Conservation (phyloP, 30 jellyfish, hydroid and myxozoan species). For the Cassiopea andromeda region DNA sequence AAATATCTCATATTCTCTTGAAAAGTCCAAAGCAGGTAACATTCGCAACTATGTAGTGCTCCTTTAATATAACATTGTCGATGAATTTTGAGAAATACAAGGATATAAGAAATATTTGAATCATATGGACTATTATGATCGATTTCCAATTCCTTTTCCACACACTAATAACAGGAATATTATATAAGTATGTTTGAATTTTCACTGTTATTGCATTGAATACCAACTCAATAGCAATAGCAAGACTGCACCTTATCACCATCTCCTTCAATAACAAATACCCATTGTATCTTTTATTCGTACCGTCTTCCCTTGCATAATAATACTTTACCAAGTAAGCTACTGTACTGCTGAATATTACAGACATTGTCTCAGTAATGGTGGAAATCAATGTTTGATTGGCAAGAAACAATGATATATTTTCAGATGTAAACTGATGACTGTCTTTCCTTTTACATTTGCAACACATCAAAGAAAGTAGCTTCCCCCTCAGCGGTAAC, state of each 20-base stretch:
- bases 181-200: slow-evolving; percentile 8
- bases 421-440: background rate
- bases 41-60: background rate
- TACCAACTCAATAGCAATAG: slow-evolving; percentile 3
- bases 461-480: background rate
- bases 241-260: slow-evolving; percentile 4
- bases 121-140: background rate
- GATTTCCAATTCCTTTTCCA: slow-evolving; percentile 25
- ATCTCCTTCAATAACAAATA: background rate
- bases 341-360: slow-evolving; percentile 4
- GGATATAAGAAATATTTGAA: background rate
- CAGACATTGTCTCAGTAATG: slow-evolving; percentile 18
- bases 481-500: background rate
- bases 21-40: background rate
- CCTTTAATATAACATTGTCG: background rate
- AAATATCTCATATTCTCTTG: background rate
- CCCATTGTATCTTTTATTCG: background rate
- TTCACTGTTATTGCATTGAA: slow-evolving; percentile 3
- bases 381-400: slow-evolving; percentile 10
- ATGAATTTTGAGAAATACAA: slow-evolving; percentile 5
- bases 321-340: background rate
- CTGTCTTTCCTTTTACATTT: background rate
- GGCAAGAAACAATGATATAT: slow-evolving; percentile 14
- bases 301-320: background rate
- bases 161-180: slow-evolving; percentile 9